Base-by-base conservation (phyloP, 2,888 invertebrate species). In the Orthosia cruda region DNA sequence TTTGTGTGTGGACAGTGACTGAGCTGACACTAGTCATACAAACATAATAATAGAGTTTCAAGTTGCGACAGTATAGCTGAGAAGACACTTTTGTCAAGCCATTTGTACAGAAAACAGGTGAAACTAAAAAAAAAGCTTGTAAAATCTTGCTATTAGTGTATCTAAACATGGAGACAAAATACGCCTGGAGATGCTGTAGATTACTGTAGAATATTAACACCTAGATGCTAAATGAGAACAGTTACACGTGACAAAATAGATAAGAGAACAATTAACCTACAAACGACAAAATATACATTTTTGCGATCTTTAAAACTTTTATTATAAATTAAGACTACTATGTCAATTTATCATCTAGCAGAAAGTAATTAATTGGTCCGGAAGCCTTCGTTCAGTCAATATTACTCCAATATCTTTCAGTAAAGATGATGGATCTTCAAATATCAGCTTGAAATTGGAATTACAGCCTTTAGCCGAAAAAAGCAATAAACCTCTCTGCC, bases 1-100 rank as follows among this genome's bases (percentile, higher is more conserved):
- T 84, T 82, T 77, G 71, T 76, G 62, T 77, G 65, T 66, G 57
- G 59, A 71, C 61, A 18, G 54, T 59, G 59, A 68, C 52, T 32
- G 20, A 47, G 58, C 40, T 77, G 77, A 72, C 79, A 75, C 71
- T 65, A 20, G 55, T 67, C 52, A 58, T 55, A 84, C 58, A 74
- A 73, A 68, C 64, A 66, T 50, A 76, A 45, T 52, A 59, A 40
- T 15, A 66, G 20, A 71, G 71, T 81, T 59, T n/a, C 67, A 45
- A 54, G 71, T 81, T 63, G 23, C 67, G 45, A 54, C 49, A 54
- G 16, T 61, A 58, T 57, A 3, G 61, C 50, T 59, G 45, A 54
- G 32, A 45, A 59, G 49, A 65, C 26, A 49, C 40, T 40, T 26
- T 0, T 16, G 13, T 40, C 40, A 47, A 52, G 3, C 49, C 3